Conservation (phyloP, 2,113 vertebrate species). For the Chlorocebus sabaeus region DNA sequence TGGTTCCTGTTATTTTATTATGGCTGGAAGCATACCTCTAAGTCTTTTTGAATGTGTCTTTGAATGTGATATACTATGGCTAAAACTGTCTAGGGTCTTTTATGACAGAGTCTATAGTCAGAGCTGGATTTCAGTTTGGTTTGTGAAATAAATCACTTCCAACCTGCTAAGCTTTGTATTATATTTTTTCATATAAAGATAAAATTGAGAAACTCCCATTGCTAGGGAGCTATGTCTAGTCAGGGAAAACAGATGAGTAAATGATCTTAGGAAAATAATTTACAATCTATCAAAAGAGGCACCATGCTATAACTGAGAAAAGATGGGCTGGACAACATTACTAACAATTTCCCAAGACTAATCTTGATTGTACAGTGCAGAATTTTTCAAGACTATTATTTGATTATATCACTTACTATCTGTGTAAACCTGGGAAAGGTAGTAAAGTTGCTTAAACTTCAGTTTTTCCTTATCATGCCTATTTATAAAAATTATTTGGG, state of each 20-base stretch:
- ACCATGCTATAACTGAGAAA: neutral
- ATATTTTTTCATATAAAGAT: neutral
- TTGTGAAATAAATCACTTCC: neutral
- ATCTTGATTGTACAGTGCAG: neutral
- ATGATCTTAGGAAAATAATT: neutral
- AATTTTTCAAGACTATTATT: neutral
- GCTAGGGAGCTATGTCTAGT: neutral
- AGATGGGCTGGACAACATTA: neutral
- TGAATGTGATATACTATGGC: neutral
- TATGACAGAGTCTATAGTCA: neutral
- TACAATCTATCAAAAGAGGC: neutral
- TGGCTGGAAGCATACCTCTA: neutral
- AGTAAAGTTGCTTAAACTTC: neutral
- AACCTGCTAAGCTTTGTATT: neutral
- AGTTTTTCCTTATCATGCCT: neutral
- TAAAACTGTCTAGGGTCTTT: neutral
- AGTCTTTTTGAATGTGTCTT: neutral
- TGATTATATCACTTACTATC: neutral
- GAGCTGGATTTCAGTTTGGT: neutral
- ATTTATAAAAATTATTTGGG: neutral
- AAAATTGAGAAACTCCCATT: neutral
- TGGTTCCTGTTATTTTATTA: neutral
- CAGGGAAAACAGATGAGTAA: neutral
- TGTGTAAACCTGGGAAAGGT: neutral
- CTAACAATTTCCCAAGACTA: neutral